Percentiles rank a stretch among this genome's conserved stretches.
Evolutionary conservation across 2,888 invertebrate species (phyloP).

Genomic region (Nomada fucata): DNA sequence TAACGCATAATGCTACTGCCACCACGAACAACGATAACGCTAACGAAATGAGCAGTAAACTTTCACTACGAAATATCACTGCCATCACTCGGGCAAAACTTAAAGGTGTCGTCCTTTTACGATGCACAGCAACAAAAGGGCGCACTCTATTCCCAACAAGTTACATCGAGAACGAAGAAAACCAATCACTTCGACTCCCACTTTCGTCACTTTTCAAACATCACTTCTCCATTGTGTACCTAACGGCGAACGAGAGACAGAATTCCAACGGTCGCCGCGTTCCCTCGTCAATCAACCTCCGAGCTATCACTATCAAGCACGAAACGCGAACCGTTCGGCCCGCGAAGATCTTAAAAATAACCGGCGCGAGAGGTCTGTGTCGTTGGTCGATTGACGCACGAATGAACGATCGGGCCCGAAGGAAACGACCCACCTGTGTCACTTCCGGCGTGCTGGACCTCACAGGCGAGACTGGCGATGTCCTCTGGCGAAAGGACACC

Average conservation of each 20-base stretch:
- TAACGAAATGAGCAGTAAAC: too few species aligned
- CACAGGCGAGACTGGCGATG: slow-evolving; percentile 77
- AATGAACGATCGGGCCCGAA: not conserved
- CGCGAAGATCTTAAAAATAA: not conserved
- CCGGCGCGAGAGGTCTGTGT: not conserved
- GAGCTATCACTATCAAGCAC: not conserved
- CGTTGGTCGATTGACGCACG: not conserved
- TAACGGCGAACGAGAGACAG: not conserved
- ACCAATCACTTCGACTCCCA: not conserved
- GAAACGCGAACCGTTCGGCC: not conserved
- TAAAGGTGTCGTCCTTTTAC: too few species aligned
- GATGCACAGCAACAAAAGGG: too few species aligned
- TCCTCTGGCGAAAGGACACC: slow-evolving; percentile 68
- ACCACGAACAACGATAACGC: too few species aligned
- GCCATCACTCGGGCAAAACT: too few species aligned
- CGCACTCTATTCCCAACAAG: too few species aligned
- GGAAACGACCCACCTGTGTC: slow-evolving; percentile 81
- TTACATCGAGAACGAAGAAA: too few species aligned
- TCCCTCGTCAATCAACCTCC: not conserved
- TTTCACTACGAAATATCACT: too few species aligned
- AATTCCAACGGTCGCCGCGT: not conserved
- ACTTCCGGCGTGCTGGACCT: slow-evolving; percentile 83
- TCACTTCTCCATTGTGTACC: not conserved
- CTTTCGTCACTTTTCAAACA: too few species aligned
- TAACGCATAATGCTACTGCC: too few species aligned